A percentile compares a stretch with the other conserved stretches of the same genome.
phyloP scores from a whole-genome alignment of 2,113 vertebrate genomes.

The Anas platyrhynchos region DNA sequence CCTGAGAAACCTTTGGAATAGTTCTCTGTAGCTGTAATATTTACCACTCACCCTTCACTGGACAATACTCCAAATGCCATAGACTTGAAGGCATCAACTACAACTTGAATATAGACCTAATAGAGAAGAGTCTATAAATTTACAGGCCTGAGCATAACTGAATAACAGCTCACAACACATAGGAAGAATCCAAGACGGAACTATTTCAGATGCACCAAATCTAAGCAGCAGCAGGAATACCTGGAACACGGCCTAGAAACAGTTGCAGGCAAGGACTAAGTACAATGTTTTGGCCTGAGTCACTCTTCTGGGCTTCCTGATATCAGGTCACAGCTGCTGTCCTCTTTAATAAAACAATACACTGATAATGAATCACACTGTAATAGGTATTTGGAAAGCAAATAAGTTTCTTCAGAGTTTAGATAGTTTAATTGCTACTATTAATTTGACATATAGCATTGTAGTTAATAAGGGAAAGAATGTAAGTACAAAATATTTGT shows the following conservation, averaged over 20 bases:
- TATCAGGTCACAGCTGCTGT: constrained; percentile 3
- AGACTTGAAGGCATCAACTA: too few relatives aligned
- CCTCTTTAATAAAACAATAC: not conserved
- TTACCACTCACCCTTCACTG: too few relatives aligned
- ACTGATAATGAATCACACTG: not conserved
- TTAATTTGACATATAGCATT: not conserved
- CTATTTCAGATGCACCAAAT: not conserved
- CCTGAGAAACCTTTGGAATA: too few relatives aligned
- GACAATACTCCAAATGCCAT: too few relatives aligned
- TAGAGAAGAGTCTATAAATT: too few relatives aligned
- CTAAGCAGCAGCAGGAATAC: not conserved
- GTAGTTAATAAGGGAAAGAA: not conserved
- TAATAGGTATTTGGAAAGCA: not conserved
- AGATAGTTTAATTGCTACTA: not conserved
- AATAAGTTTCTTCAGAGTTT: not conserved
- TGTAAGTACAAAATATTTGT: not conserved
- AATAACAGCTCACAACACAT: not conserved
- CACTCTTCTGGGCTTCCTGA: not conserved
- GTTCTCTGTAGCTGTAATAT: too few relatives aligned
- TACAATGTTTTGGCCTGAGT: not conserved
- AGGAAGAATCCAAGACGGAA: not conserved
- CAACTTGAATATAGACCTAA: too few relatives aligned
- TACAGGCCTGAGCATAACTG: too few relatives aligned
- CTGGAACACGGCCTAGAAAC: constrained; percentile 20
- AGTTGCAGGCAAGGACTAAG: not conserved